phyloP scores from a whole-genome alignment of 37 sponge, comb jelly and placozoan genomes.

The Tethya wilhelma region DNA sequence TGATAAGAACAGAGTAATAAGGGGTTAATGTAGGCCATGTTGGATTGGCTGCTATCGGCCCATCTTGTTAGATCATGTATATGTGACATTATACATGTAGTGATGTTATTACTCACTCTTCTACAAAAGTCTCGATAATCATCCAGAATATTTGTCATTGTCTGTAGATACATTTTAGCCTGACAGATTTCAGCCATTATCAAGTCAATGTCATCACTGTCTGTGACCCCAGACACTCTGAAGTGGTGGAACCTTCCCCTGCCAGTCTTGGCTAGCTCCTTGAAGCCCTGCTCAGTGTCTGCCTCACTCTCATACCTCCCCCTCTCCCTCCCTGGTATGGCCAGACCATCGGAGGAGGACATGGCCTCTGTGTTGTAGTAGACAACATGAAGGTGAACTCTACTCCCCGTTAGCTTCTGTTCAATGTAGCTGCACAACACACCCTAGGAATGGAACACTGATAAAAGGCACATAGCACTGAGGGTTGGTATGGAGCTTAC shows the following conservation, averaged over 20 bases:
- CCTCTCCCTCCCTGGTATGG: neutral
- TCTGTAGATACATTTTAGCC: constrained; percentile 6
- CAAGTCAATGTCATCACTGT: constrained; percentile 30
- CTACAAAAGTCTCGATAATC: constrained; percentile 42
- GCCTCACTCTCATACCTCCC: constrained; percentile 26
- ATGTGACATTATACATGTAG: neutral
- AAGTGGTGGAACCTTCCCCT: constrained; percentile 59
- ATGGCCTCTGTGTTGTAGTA: constrained; percentile 21
- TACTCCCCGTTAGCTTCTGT: constrained; percentile 10
- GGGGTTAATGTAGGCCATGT: too few relatives aligned
- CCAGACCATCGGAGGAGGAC: neutral
- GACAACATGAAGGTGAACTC: constrained; percentile 2
- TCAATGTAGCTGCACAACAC: constrained; percentile 36
- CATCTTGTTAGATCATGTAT: too few relatives aligned
- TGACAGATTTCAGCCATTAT: constrained; percentile 24
- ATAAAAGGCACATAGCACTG: neutral
- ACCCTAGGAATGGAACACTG: constrained; percentile 19
- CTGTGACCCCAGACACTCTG: constrained; percentile 20
- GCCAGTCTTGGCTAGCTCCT: constrained; percentile 7
- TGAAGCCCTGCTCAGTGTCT: constrained; percentile 26
- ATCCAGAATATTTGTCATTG: constrained; percentile 16
- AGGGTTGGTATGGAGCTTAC: neutral
- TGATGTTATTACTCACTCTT: constrained; percentile 11
- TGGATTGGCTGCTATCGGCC: too few relatives aligned
- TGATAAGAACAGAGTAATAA: neutral